Evolutionary conservation across 2,113 vertebrate species (phyloP), one percentile per base, ranked within the genome.

Genomic region (Anser cygnoides): DNA sequence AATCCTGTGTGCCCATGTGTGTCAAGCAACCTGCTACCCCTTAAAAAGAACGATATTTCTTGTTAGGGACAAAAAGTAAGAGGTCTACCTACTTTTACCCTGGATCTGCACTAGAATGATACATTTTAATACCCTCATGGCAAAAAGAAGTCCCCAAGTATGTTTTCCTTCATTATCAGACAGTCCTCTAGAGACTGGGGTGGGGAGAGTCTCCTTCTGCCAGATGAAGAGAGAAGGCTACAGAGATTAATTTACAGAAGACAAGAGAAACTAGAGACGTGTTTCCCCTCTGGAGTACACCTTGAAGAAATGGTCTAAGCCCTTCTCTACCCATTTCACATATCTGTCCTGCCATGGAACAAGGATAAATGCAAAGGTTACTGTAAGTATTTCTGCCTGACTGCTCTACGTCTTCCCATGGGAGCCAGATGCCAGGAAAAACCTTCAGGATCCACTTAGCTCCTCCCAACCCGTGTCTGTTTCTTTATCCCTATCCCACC

Each of bases 11-110:
- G 86, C 71, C 90, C 96, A 92, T 74, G 62, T 13, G 28, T 63
- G 68, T 62, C 85, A 85, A 96, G 83, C 54, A 65, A 90, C 70
- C 66, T 81, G 96, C 91, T 92, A 86, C 9, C 82, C 96, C 95
- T 97, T 92, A 13, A 97, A 92, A 80, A 57, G 81, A 95, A 96
- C 0, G 49, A 70, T 37, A 89, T 63, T 70, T 84, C 57, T 57
- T 65, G 65, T 94, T 92, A 97, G 49, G 80, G 49, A 23, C 49
- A 91, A 91, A 73, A 49, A 91, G 63, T n/a, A 65, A 33, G 88
- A 55, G 20, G 19, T 63, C 29, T 7, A 39, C 37, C 44, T 70
- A 37, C 22, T 78, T 76, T 52, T 18, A 54, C 2, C 58, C 46
- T 66, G 59, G 59, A 90, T 59, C 43, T 37, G 26, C 74, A 35